Evolutionary conservation across 2,113 vertebrate species (phyloP).

Genomic region (Sardina pilchardus): DNA sequence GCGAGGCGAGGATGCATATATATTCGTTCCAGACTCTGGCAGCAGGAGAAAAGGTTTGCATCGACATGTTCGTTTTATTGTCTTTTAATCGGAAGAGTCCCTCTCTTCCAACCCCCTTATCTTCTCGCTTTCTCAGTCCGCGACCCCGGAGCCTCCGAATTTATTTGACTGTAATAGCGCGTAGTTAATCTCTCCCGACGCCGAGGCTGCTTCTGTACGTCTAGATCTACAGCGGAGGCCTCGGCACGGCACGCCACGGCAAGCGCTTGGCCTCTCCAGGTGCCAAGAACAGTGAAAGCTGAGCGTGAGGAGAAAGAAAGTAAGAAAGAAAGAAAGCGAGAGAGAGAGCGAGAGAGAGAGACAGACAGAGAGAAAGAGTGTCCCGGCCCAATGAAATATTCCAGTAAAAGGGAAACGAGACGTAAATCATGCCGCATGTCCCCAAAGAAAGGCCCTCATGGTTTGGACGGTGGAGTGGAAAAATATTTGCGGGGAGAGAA

Average conservation of each 20-base stretch:
- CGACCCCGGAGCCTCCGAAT: not conserved
- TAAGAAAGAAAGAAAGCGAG: not conserved
- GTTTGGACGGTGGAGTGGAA: conserved; percentile 72
- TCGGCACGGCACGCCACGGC: not conserved
- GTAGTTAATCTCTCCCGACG: not conserved
- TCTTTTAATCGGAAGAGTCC: not conserved
- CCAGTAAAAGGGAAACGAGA: conserved; percentile 35
- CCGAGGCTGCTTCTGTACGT: not conserved
- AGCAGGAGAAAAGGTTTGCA: not conserved
- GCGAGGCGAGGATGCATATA: too few relatives aligned
- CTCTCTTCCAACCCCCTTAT: too few relatives aligned
- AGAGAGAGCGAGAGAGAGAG: not conserved
- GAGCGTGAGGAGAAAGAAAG: not conserved
- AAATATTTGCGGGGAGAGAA: conserved; percentile 63
- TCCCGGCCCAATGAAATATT: conserved; percentile 29
- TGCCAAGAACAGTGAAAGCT: not conserved
- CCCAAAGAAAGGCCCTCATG: conserved; percentile 66
- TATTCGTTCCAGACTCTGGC: not conserved
- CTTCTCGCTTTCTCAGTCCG: not conserved
- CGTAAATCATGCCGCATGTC: conserved; percentile 31
- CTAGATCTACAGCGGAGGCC: not conserved
- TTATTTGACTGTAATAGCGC: not conserved
- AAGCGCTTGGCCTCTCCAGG: not conserved
- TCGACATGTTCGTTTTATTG: not conserved
- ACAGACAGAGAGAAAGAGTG: not conserved